Evolutionary conservation across 2,113 vertebrate genomes (phyloP).

Genomic region (Bolborhynchus lineola): DNA sequence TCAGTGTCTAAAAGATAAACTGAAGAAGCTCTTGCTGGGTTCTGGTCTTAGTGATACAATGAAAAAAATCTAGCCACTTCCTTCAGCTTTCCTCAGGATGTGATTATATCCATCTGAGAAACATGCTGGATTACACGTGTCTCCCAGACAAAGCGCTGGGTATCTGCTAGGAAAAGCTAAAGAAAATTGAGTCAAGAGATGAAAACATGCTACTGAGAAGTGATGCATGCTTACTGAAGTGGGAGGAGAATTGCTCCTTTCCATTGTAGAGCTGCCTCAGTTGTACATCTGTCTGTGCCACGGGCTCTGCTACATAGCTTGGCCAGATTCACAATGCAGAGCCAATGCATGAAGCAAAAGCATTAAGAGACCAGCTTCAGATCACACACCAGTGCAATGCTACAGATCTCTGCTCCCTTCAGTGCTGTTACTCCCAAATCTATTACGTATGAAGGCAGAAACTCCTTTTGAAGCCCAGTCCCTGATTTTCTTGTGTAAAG

Average conservation of each 20-base stretch:
- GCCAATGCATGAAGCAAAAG: background rate
- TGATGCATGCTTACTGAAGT: background rate
- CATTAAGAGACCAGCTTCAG: background rate
- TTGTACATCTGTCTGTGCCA: background rate
- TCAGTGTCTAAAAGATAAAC: background rate
- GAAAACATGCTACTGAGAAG: background rate
- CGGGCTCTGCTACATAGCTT: background rate
- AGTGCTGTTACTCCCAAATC: background rate
- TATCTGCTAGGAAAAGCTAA: background rate
- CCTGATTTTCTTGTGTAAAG: background rate
- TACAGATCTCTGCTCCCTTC: background rate
- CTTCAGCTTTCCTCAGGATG: background rate
- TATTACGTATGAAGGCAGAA: background rate
- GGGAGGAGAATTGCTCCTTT: background rate
- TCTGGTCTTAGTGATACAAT: background rate
- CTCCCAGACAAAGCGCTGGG: background rate
- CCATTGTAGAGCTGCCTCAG: background rate
- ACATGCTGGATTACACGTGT: background rate
- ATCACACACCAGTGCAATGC: background rate
- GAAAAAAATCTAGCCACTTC: background rate
- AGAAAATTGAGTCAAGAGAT: background rate
- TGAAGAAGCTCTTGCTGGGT: background rate
- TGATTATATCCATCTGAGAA: background rate
- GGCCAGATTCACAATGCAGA: background rate
- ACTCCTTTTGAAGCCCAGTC: background rate